Conservation (phyloP, 2,113 vertebrate genomes). For the Leuciscus idus region DNA sequence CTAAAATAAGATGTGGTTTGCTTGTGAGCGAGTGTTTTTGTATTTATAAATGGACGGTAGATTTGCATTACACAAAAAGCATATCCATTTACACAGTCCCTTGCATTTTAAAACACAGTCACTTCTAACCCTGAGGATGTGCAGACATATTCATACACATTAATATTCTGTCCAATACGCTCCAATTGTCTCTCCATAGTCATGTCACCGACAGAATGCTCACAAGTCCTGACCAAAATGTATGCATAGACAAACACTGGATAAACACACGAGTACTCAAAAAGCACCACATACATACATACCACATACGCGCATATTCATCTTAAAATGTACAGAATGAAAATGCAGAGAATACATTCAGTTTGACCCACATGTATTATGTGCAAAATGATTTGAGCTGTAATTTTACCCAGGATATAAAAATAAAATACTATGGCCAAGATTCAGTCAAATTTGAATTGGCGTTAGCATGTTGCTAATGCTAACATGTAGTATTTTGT, state of each 20-base stretch:
- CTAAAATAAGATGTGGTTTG: not conserved
- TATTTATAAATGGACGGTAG: not conserved
- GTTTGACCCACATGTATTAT: conserved; percentile 3
- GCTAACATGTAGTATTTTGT: not conserved
- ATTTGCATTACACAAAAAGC: not conserved
- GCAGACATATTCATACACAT: conserved; percentile 4
- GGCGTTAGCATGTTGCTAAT: not conserved
- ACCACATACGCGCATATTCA: not conserved
- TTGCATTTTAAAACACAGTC: not conserved
- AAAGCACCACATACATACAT: conserved; percentile 4
- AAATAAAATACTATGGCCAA: conserved; percentile 3
- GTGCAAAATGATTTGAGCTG: not conserved
- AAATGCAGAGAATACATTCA: conserved; percentile 23
- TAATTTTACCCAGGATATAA: not conserved
- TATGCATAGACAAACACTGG: conserved; percentile 14
- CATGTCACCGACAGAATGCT: not conserved
- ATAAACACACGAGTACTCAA: not conserved
- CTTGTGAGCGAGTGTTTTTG: conserved; percentile 28
- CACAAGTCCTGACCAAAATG: not conserved
- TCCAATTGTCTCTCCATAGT: not conserved
- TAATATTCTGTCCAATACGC: not conserved
- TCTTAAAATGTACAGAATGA: not conserved
- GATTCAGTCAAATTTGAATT: not conserved
- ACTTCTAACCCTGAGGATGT: conserved; percentile 29
- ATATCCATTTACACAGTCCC: not conserved